Percentiles rank a stretch among this genome's conserved stretches.
Evolutionary conservation across 1,140 invertebrate genomes (phyloP).

Genomic region (Bombus ignitus): DNA sequence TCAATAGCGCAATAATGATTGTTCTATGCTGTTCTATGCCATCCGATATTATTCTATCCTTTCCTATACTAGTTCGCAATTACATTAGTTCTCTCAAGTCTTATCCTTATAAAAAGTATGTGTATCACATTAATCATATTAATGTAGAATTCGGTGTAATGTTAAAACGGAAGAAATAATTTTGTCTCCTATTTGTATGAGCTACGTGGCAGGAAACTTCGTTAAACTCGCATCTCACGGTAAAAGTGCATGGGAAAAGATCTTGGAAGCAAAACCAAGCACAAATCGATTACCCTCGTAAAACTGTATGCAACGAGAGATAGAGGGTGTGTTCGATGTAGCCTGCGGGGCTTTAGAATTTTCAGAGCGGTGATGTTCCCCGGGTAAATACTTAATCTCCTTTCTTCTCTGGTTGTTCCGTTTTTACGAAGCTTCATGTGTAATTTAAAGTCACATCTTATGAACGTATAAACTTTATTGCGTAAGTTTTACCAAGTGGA

Average conservation of each 20-base stretch:
- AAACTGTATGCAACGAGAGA: conserved; percentile 61
- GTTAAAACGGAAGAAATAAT: neutral
- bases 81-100: too few species aligned
- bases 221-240: conserved; percentile 19
- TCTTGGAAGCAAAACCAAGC: conserved; percentile 43
- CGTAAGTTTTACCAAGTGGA: conserved; percentile 22
- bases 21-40: too few species aligned
- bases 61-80: too few species aligned
- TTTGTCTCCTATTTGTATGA: neutral
- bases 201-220: neutral
- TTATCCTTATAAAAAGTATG: too few species aligned
- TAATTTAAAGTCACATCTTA: conserved; percentile 39
- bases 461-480: conserved; percentile 38
- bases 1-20: too few species aligned
- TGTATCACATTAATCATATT: neutral
- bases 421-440: conserved; percentile 32
- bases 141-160: neutral
- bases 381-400: conserved; percentile 50
- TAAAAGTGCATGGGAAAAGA: conserved; percentile 40
- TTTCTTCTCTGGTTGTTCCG: conserved; percentile 4
- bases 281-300: conserved; percentile 68
- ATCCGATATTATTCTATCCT: too few species aligned
- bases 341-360: conserved; percentile 30
- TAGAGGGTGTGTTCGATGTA: conserved; percentile 36
- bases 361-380: conserved; percentile 18